Evolutionary conservation across 2,113 vertebrate genomes (phyloP).

Genomic region (Sinocyclocheilus rhinocerous): DNA sequence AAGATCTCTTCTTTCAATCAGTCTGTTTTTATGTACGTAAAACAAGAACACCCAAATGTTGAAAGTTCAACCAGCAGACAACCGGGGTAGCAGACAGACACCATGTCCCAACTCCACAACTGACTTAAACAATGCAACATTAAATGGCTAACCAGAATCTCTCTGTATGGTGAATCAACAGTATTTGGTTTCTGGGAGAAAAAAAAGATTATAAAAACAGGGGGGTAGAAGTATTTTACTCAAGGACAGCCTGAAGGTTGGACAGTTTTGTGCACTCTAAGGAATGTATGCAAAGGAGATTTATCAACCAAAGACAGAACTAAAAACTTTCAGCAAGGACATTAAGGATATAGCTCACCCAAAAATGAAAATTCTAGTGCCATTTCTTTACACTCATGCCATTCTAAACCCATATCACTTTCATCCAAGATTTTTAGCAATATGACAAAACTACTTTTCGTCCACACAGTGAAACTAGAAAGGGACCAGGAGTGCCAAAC

Average conservation of each 20-base stretch:
- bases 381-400: background rate
- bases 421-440: background rate
- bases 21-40: background rate
- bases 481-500: no score
- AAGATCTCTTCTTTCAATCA: slow-evolving; percentile 55
- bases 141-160: background rate
- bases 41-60: slow-evolving; percentile 1
- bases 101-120: slow-evolving; percentile 6
- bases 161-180: background rate
- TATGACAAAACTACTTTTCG: background rate
- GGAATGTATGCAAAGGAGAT: background rate
- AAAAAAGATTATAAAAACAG: background rate
- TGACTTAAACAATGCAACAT: background rate
- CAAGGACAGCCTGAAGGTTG: background rate
- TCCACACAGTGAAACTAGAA: background rate
- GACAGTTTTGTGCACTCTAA: background rate
- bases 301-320: background rate
- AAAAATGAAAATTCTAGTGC: background rate
- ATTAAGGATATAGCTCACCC: no score
- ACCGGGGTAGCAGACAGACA: slow-evolving; percentile 37
- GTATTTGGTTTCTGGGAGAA: background rate
- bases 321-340: no score
- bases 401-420: background rate
- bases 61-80: slow-evolving; percentile 59
- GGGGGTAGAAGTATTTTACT: background rate